phyloP scores from a whole-genome alignment of 2,888 invertebrate genomes.

The Scaeva pyrastri region DNA sequence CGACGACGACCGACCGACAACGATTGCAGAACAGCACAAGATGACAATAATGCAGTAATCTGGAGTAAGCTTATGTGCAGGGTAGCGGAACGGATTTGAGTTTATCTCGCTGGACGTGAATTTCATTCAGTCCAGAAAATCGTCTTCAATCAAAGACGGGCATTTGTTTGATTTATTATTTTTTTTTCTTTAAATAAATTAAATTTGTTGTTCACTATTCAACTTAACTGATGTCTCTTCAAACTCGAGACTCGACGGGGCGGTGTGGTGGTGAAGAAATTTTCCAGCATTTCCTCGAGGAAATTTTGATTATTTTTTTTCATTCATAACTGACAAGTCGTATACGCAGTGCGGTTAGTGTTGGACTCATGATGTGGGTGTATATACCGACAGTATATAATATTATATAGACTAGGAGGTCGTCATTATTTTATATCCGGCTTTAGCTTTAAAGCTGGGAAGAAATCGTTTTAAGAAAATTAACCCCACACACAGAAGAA shows the following conservation, averaged over 20 bases:
- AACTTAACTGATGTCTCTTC: neutral
- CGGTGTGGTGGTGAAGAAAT: neutral
- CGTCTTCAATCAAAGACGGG: conserved; percentile 7
- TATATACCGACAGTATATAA: neutral
- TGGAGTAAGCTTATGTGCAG: no score
- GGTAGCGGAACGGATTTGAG: conserved; percentile 9
- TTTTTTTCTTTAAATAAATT: conserved; percentile 31
- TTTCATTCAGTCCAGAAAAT: conserved; percentile 17
- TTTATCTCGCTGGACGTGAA: conserved; percentile 40
- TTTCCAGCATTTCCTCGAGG: conserved; percentile 58
- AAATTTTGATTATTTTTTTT: conserved; percentile 54
- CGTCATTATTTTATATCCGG: conserved; percentile 65
- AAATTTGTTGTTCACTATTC: conserved; percentile 44
- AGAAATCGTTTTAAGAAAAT: neutral
- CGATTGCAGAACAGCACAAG: conserved; percentile 8
- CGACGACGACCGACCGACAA: neutral
- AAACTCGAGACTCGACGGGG: neutral
- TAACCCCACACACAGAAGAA: neutral
- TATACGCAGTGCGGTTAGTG: conserved; percentile 62
- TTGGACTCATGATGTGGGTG: conserved; percentile 42
- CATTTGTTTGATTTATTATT: neutral
- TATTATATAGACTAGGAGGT: conserved; percentile 32
- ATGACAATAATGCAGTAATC: conserved; percentile 61
- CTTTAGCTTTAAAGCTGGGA: neutral
- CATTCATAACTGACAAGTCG: conserved; percentile 48